These are phyloP conservation scores for Timema podura DNA, from an alignment of 2,888 invertebrate genomes.

Conservation along the genomic window DNA sequence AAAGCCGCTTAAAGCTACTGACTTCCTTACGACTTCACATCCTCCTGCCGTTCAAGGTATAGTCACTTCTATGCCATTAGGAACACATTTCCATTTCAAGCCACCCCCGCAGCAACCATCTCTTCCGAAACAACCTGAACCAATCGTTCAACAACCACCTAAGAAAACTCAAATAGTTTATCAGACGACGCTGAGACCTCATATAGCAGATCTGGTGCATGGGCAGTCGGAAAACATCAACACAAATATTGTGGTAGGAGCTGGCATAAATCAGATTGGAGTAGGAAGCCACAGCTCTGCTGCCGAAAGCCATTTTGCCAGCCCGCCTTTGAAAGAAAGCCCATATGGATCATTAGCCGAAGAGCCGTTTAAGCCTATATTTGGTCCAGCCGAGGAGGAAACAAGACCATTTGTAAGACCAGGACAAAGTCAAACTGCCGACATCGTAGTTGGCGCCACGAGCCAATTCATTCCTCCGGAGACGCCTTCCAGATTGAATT, in stretches of 20 bases:
- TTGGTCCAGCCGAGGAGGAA: conserved; percentile 31
- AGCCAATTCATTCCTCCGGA: conserved; percentile 14
- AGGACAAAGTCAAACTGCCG: background rate
- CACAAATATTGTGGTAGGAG: conserved; percentile 4
- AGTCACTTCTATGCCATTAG: conserved; percentile 26
- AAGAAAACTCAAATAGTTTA: conserved; percentile 1
- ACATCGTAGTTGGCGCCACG: background rate
- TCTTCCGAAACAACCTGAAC: conserved; percentile 12
- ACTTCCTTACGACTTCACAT: conserved; percentile 19
- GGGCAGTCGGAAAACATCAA: conserved; percentile 1
- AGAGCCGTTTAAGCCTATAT: conserved; percentile 36
- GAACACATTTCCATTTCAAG: conserved; percentile 21
- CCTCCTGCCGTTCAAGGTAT: conserved; percentile 3
- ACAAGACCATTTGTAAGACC: background rate
- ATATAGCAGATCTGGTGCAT: background rate
- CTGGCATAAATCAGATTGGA: conserved; percentile 6
- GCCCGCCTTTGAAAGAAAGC: conserved; percentile 14
- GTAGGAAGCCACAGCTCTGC: background rate
- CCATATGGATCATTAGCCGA: conserved; percentile 32
- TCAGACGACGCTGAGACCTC: background rate
- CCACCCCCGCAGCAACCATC: background rate
- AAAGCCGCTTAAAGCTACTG: background rate
- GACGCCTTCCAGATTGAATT: conserved; percentile 24
- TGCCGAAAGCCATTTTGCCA: conserved; percentile 10
- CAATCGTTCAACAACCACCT: background rate